Base-by-base conservation (phyloP, 2,113 vertebrate genomes). In the Thomomys bottae region DNA sequence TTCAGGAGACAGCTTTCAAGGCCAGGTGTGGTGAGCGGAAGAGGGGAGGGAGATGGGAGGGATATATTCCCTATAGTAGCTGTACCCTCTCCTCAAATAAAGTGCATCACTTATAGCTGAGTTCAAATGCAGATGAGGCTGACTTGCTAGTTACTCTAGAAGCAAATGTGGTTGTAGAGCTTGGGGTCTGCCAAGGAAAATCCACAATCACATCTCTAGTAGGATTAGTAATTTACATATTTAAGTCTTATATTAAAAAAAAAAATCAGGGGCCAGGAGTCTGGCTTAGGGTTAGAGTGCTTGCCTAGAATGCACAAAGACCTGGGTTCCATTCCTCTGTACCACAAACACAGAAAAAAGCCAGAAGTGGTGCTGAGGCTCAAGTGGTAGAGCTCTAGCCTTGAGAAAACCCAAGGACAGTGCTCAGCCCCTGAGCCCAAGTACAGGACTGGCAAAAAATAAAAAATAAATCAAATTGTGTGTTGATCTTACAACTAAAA, bases 111-210 rank as follows among this genome's bases (percentile, higher is more conserved):
- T 64, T 87, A 89, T 59, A n/a, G 93, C 32, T 54, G 49, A 54
- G 42, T 88, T 97, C 85, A 93, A 83, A 91, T 68, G 79, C 83
- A 92, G 42, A 85, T 93, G 45, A 64, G 57, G 90, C 90, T 95
- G 57, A 95, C 94, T 88, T 79, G 26, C 30, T 89, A 82, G 91
- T 93, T 87, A 94, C 86, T 95, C 95, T 89, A 80, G 93, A 94
- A 86, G 84, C 68, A 95, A 26, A 79, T 67, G 89, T 72, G 34
- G 63, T 54, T 8, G n/a, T 24, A 36, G 23, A 42, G 2, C 8
- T 75, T 18, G 73, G 8, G 45, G 11, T 63, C 38, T 78, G 18
- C 49, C 17, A 83, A 76, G 64, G 54, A 40, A 84, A 45, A 92
- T 30, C 40, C 34, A 38, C 34, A 20, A 8, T 87, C 26, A 5